Conservation (phyloP, 2,113 vertebrate species). For the Murina feae region DNA sequence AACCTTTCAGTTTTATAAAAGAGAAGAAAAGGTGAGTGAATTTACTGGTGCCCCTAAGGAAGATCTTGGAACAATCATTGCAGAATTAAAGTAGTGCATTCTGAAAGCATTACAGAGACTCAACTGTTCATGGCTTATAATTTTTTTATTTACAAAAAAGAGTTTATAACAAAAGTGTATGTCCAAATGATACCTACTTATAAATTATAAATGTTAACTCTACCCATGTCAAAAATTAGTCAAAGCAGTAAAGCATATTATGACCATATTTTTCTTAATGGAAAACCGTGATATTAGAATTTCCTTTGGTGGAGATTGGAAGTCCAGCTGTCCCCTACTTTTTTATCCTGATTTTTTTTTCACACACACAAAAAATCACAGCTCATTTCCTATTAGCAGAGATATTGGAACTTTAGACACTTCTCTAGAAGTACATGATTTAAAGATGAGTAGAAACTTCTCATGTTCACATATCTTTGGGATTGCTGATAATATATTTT, state of each 20-base stretch:
- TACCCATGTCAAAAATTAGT: background rate
- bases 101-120: background rate
- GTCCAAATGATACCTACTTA: background rate
- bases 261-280: background rate
- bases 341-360: background rate
- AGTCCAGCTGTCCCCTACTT: background rate
- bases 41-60: constrained; percentile 42
- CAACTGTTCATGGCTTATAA: background rate
- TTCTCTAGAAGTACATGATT: background rate
- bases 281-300: background rate
- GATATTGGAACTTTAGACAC: background rate
- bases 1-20: constrained; percentile 71
- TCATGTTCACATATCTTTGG: background rate
- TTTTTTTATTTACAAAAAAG: background rate
- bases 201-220: background rate
- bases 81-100: constrained; percentile 64
- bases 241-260: background rate
- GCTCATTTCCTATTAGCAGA: background rate
- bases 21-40: constrained; percentile 63
- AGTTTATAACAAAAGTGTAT: background rate
- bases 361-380: too few species aligned
- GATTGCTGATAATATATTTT: background rate
- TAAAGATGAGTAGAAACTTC: background rate
- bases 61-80: constrained; percentile 39
- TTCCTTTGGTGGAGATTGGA: background rate